Evolutionary conservation across 2,797 vertebrate species (phyloP).

Genomic region (Epinephelus awoara): DNA sequence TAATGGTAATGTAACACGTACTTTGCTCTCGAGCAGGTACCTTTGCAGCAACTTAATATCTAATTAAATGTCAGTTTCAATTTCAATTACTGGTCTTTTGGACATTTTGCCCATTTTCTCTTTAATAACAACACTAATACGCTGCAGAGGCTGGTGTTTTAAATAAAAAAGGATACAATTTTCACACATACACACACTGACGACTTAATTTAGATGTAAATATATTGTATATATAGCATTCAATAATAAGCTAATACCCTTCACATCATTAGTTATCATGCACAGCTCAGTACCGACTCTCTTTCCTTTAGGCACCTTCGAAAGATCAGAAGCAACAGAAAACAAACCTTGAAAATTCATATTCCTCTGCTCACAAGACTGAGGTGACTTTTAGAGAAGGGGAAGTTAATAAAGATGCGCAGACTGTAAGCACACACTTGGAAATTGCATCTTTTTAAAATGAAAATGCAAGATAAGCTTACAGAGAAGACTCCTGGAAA

Average conservation of each 20-base stretch:
- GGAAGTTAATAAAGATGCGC: slow-evolving; percentile 49
- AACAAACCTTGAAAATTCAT: slow-evolving; percentile 8
- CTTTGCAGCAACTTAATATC: not conserved
- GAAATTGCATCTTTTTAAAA: slow-evolving; percentile 48
- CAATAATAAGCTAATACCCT: slow-evolving; percentile 3
- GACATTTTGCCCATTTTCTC: not conserved
- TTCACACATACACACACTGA: not conserved
- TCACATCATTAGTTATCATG: slow-evolving; percentile 1
- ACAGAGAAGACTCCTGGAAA: slow-evolving; percentile 7
- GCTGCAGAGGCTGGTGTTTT: slow-evolving; percentile 1
- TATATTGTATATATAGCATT: not conserved
- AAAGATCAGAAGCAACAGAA: slow-evolving; percentile 5
- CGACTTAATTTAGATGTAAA: not conserved
- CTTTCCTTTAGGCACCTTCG: not conserved
- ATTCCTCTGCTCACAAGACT: slow-evolving; percentile 17
- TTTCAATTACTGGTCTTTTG: not conserved
- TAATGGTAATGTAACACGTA: not conserved
- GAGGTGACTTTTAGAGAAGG: slow-evolving; percentile 25
- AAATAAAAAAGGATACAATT: not conserved
- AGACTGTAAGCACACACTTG: slow-evolving; percentile 24
- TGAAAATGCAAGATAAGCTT: slow-evolving; percentile 38
- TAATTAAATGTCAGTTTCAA: not conserved
- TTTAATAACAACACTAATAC: not conserved
- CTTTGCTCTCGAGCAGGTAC: not conserved
- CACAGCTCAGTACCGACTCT: slow-evolving; percentile 16